Evolutionary conservation across 2,888 invertebrate genomes (phyloP), one percentile per base, ranked within the genome.

Genomic region (Dynastes tityus): DNA sequence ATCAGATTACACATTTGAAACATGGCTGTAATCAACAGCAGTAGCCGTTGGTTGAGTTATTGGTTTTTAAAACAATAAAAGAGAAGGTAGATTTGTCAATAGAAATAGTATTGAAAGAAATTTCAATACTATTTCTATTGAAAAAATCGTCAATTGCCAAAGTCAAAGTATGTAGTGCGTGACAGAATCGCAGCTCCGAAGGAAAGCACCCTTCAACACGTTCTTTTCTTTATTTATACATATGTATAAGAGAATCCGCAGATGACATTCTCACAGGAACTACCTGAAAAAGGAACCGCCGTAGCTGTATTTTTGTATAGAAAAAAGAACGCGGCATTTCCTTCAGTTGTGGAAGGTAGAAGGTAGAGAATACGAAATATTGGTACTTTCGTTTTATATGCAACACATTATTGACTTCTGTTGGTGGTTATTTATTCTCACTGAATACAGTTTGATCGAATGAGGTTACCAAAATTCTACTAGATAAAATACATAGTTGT

Each of bases 121-220:
- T 6, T 16, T 55, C 55, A 4, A 22, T 22, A 22, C 22, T 22
- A 22, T 22, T 22, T 22, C 22, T 22, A 22, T 22, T 22, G 22
- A 22, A 22, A 1, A 3, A 22, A 16, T 16, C 16, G 55, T 11
- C 55, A 55, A 13, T 16, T 1, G 22, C n/a, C 55, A 55, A 55
- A 22, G 16, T 55, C 55, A 22, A 55, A 55, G 22, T 8, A 55
- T 22, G 2, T 6, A 22, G 22, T 22, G 55, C 55, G 55, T 55
- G 55, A 55, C n/a, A 2, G 55, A 16, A 55, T 55, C 16, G 55
- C 13, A 8, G 22, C 22, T 22, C n/a, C 22, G 16, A 55, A 55
- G 13, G 22, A 55, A 37, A 5, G 55, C 4, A 6, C 8, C 22
- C n/a, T 16, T 55, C 78, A 79, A 77, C 51, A 27, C 63, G 11